phyloP scores from a whole-genome alignment of 2,113 vertebrate genomes.

The Phyllostomus hastatus region DNA sequence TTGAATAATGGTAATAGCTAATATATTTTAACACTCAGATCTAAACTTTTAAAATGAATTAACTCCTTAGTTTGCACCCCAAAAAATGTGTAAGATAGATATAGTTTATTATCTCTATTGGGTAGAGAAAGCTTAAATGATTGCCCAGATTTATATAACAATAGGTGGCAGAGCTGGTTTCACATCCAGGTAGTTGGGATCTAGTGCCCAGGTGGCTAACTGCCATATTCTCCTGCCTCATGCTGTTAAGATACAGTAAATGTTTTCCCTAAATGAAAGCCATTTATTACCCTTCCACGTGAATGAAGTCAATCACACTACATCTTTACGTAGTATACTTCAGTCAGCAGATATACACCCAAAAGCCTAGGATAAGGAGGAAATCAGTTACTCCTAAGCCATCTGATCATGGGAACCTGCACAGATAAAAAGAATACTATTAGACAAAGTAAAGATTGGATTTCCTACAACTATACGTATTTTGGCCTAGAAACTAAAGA shows the following conservation, averaged over 20 bases:
- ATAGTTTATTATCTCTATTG: neutral
- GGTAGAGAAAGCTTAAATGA: neutral
- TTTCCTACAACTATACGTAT: neutral
- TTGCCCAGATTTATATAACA: neutral
- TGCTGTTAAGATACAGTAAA: neutral
- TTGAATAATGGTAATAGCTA: neutral
- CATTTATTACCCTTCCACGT: neutral
- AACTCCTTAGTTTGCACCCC: neutral
- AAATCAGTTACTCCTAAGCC: conserved; percentile 1
- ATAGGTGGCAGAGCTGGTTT: neutral
- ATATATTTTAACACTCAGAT: neutral
- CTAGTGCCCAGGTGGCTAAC: neutral
- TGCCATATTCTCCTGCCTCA: neutral
- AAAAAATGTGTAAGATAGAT: neutral
- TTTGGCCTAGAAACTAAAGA: neutral
- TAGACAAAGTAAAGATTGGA: neutral
- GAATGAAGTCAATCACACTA: neutral
- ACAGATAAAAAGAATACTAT: neutral
- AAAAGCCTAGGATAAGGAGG: neutral
- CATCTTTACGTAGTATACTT: neutral
- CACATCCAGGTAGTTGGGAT: neutral
- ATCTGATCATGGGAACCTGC: neutral
- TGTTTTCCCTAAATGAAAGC: conserved; percentile 5
- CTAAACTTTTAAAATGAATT: conserved; percentile 10
- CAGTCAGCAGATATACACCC: neutral